These are phyloP conservation scores for Bombus affinis DNA, from an alignment of 1,140 invertebrate species.

Conservation along the genomic window DNA sequence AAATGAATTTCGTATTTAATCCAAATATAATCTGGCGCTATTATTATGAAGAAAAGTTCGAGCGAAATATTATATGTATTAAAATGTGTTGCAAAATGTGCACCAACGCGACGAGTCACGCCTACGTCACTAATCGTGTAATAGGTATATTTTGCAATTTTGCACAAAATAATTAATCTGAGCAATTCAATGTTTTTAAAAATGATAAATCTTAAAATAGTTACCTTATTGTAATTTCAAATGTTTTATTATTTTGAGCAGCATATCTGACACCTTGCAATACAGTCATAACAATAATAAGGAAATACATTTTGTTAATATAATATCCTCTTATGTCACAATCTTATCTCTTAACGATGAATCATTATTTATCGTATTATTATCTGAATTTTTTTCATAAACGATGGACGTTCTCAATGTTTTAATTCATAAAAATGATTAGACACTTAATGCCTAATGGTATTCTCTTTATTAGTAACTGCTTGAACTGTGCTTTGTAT, in stretches of 20 bases:
- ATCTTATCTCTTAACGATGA: neutral
- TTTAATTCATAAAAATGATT: neutral
- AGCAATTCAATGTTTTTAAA: neutral
- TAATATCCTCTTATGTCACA: neutral
- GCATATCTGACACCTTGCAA: neutral
- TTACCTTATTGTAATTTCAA: neutral
- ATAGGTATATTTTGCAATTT: neutral
- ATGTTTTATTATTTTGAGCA: neutral
- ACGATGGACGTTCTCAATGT: neutral
- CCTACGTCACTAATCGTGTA: conserved; percentile 13
- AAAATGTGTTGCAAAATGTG: conserved; percentile 5
- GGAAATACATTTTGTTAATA: neutral
- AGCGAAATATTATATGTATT: conserved; percentile 7
- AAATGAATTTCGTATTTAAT: neutral
- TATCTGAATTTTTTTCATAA: neutral
- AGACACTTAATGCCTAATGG: neutral
- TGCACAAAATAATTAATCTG: neutral
- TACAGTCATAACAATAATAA: neutral
- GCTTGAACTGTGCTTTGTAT: neutral
- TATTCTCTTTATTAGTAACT: neutral
- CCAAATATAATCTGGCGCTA: neutral
- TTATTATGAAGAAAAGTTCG: neutral
- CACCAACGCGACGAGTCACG: conserved; percentile 40
- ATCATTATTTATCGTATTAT: neutral
- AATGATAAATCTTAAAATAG: neutral